Evolutionary conservation across 2,888 invertebrate species (phyloP), one percentile per base, ranked within the genome.

Genomic region (Alloscopus bannaensis): DNA sequence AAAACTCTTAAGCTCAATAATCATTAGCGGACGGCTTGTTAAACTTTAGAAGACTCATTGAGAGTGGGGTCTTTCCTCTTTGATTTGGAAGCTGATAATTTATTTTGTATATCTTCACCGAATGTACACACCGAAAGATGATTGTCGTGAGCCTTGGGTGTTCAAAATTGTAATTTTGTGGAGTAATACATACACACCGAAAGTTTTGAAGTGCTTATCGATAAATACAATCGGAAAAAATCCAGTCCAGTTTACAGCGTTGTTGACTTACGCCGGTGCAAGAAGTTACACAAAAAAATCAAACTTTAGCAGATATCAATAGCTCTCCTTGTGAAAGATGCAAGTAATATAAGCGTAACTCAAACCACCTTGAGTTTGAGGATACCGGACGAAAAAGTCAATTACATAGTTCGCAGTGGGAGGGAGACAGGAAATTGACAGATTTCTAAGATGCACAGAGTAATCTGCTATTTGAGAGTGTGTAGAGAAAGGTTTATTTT

Each of bases 161-260:
- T 2, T 28, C 16, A 24, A 28, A 55, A n/a, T n/a, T n/a, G n/a
- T n/a, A n/a, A 55, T 2, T 28, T 26, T 55, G 55, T 24, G 28
- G 8, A 26, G 24, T 11, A 18, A 18, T n/a, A 47, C 42, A 42
- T 8, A 24, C 24, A n/a, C 4, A 24, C 22, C 16, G 16, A 28
- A 57, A 26, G 55, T 47, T 68, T 60, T 64, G 31, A 45, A 24
- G 26, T 16, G 18, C 42, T 69, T 69, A 69, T 69, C 69, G 42
- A 42, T 40, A 68, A 57, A 69, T 57, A 45, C 29, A 69, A 69
- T 59, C 59, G 4, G 45, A 42, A 28, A 18, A 28, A 42, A 26
- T n/a, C n/a, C n/a, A 29, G 4, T 57, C 29, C 42, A 31, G 31
- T 6, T 36, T 59, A 20, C 29, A 36, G 36, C 13, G 36, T 8